A percentile compares a stretch with the other conserved stretches of the same genome.
These are phyloP conservation scores for Carduelis carduelis DNA, from an alignment of 2,797 vertebrate species.

Conservation along the genomic window DNA sequence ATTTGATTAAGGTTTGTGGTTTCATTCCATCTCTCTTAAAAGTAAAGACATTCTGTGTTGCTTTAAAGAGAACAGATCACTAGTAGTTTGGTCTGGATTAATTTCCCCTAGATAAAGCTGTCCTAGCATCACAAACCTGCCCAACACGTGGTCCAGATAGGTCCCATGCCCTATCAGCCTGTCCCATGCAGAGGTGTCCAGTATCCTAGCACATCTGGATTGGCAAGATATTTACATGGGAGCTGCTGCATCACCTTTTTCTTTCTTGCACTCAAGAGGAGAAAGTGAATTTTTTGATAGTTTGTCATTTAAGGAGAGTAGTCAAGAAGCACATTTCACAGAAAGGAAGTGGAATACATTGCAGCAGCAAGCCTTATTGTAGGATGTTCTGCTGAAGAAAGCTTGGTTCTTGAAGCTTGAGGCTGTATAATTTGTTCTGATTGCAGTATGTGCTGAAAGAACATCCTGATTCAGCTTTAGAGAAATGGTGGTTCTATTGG, in stretches of 20 bases:
- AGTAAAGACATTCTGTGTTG: neutral
- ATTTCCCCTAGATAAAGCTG: neutral
- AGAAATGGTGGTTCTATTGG: neutral
- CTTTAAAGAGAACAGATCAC: neutral
- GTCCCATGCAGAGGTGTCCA: neutral
- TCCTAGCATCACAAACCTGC: neutral
- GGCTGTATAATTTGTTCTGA: neutral
- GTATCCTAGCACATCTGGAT: neutral
- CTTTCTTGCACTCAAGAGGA: neutral
- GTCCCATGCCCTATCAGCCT: neutral
- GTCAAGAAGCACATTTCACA: neutral
- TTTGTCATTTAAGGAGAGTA: neutral
- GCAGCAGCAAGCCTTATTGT: neutral
- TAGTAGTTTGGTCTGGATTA: neutral
- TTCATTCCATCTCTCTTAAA: neutral
- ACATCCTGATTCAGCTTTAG: neutral
- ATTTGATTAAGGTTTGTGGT: neutral
- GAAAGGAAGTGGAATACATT: neutral
- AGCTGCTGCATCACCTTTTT: neutral
- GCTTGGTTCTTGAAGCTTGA: neutral
- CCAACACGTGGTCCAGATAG: neutral
- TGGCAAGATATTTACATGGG: neutral
- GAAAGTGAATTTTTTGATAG: neutral
- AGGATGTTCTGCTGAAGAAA: neutral
- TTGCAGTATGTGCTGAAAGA: neutral